Evolutionary conservation across 1,140 invertebrate genomes (phyloP), one percentile per base, ranked within the genome.

Genomic region (Drosophila mayri): DNA sequence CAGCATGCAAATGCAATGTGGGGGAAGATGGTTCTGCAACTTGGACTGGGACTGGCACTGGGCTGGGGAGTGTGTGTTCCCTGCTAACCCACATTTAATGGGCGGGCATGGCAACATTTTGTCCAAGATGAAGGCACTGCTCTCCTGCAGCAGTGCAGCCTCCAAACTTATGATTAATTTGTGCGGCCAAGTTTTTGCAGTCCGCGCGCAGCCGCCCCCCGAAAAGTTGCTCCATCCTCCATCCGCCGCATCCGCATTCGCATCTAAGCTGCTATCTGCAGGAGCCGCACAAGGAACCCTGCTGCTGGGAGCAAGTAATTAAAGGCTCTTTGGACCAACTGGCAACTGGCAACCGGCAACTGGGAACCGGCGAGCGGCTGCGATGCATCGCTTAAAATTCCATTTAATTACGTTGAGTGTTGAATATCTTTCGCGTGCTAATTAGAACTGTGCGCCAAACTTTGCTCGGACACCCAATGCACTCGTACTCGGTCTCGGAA

Each of bases 101-200:
- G 84, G 58, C 61, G 44, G 32, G 44, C 25, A 38, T 71, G 59
- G 63, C 63, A 73, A 81, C 65, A 79, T 81, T 60, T 67, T 61
- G 60, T 46, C 55, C 43, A 67, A 76, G 52, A 76, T 58, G 64
- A 76, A 76, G 61, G 73, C 72, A 76, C 22, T 72, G 63, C 52
- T 38, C 43, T 52, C 25, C 52, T 59, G 64, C 55, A 62, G 57
- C 73, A 77, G 75, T 52, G 75, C 58, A 63, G 73, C 74, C 79
- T 72, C 64, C 80, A 88, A 88, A 88, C 85, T 88, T 88, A 88
- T 88, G 84, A 88, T 88, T 88, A 88, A 88, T 88, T 88, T 88
- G 85, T 81, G 76, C 68, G 65, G 62, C 72, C 81, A 88, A 88
- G 81, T 88, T 88, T 88, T 76, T 75, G 44, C 55, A 59, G 8